A percentile compares a stretch with the other conserved stretches of the same genome.
Conservation (phyloP, 1,140 invertebrate species). For the Lucilia cuprina region DNA sequence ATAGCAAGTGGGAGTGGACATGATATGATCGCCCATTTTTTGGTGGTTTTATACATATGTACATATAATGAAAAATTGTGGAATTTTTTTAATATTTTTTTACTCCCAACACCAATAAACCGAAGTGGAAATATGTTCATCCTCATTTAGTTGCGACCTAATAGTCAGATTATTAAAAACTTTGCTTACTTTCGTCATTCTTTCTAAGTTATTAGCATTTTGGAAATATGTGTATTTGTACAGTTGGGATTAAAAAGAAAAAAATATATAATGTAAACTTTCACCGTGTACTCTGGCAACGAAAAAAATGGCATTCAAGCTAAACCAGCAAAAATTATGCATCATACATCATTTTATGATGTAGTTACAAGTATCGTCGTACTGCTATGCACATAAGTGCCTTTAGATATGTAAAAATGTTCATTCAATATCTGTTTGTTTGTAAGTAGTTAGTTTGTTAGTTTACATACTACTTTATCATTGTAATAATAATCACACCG, state of each 20-base stretch:
- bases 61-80: no score
- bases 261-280: not conserved
- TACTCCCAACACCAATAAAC: no score
- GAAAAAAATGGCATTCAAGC: not conserved
- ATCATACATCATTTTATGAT: not conserved
- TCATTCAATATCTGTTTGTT: not conserved
- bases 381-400: not conserved
- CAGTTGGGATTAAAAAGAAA: not conserved
- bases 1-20: no score
- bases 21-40: no score
- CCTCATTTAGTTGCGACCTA: no score
- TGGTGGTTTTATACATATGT: no score
- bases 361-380: not conserved
- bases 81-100: no score
- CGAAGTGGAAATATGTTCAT: no score
- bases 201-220: conserved; percentile 27
- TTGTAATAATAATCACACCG: conserved; percentile 22
- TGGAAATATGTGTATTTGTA: conserved; percentile 11
- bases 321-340: not conserved
- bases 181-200: no score
- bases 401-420: not conserved
- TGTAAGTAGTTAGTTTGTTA: not conserved
- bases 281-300: not conserved
- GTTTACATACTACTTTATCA: not conserved
- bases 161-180: no score